These are phyloP conservation scores for Tribolium castaneum DNA, from an alignment of 1,140 invertebrate genomes.

Conservation along the genomic window DNA sequence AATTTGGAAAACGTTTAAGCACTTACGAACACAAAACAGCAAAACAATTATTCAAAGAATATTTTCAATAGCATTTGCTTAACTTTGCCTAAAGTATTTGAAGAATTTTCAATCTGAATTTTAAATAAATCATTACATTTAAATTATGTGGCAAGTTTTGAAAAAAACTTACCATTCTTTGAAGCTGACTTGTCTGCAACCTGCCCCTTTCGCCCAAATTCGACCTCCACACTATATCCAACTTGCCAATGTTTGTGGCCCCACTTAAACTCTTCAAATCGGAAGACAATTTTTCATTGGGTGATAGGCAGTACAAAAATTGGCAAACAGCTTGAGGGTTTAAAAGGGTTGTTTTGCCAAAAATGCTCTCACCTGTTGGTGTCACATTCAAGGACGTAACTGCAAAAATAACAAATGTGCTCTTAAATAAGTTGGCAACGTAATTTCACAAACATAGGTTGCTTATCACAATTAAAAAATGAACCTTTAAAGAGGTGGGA, in stretches of 20 bases:
- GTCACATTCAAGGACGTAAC: slow-evolving; percentile 76
- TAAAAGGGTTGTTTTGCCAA: slow-evolving; percentile 86
- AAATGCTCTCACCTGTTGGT: slow-evolving; percentile 77
- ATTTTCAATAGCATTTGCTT: slow-evolving; percentile 13
- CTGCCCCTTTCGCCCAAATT: slow-evolving; percentile 95
- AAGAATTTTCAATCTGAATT: slow-evolving; percentile 8
- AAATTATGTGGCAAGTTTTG: no score
- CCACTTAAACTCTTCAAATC: slow-evolving; percentile 82
- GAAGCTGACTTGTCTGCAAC: slow-evolving; percentile 94
- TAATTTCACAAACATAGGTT: slow-evolving; percentile 55
- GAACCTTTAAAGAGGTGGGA: slow-evolving; percentile 84
- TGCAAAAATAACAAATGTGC: no score
- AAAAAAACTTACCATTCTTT: slow-evolving; percentile 77
- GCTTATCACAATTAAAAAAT: no score
- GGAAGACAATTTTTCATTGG: slow-evolving; percentile 77
- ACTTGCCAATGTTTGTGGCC: slow-evolving; percentile 92
- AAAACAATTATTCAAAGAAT: slow-evolving; percentile 22
- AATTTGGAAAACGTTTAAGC: neutral
- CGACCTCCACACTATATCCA: slow-evolving; percentile 98
- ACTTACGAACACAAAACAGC: neutral
- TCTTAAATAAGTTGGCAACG: neutral
- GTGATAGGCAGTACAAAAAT: slow-evolving; percentile 92
- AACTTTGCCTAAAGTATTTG: slow-evolving; percentile 25
- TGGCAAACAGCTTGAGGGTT: slow-evolving; percentile 85
- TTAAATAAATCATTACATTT: no score